Evolutionary conservation across 2,113 vertebrate genomes (phyloP), one percentile per base, ranked within the genome.

Genomic region (Casuarius casuarius): DNA sequence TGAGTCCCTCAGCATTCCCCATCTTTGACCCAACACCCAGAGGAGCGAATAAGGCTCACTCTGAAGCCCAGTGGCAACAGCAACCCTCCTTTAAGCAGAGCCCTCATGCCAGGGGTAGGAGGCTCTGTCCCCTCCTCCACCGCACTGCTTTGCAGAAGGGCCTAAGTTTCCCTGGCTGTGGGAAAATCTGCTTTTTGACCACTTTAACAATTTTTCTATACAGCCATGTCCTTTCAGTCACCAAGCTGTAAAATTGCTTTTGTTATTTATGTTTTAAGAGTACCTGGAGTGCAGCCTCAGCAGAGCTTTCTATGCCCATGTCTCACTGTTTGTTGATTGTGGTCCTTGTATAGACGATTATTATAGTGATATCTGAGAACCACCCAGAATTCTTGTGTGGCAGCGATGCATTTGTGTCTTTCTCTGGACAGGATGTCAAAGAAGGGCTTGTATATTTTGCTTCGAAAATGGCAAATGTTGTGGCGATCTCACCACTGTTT

Each of bases 201-300:
- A 31, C 67, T 74, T 70, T 63, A 85, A 80, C 83, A 72, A 94
- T 70, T 83, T 54, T 12, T 89, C 51, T 28, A 59, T 84, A n/a
- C 15, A 82, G 42, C 33, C 33, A 9, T 73, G 74, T 84, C 49
- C 44, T 83, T 84, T 79, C 80, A 26, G 80, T 35, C 70, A 82
- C 58, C 26, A 89, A 87, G 44, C 73, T 3, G 2, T 87, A 87
- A 93, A 95, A 96, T 91, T 91, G 62, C 48, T 93, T 97, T 91
- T 75, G 83, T 95, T 94, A 87, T 76, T 93, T 91, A 72, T 77
- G 54, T 73, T 76, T 59, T 58, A 56, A 94, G 85, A 90, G 42
- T 61, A 84, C 52, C 63, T n/a, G 49, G 73, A 87, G 35, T 81
- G 73, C 84, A 87, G 58, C 52, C 80, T 92, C 80, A 76, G 86